Evolutionary conservation across 2,888 invertebrate genomes (phyloP), one percentile per base, ranked within the genome.

Genomic region (Oscheius sp.): DNA sequence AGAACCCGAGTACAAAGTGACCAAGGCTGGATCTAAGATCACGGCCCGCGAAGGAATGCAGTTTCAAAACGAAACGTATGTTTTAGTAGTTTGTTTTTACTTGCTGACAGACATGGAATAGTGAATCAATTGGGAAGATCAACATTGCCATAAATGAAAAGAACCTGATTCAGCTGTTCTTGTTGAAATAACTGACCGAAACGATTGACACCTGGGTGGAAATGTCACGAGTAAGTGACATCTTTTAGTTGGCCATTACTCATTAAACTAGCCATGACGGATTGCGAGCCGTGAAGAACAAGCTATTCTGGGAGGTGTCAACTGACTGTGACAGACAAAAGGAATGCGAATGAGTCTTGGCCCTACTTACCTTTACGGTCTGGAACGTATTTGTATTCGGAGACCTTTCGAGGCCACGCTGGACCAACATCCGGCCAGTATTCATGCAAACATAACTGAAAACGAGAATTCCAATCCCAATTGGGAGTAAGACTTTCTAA

Each of bases 371-470:
- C 55, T 55, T 55, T 55, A 55, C 55, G 34, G 20, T 55, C 37
- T 55, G 20, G 34, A 55, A 34, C 33, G 37, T 55, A 42, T 61
- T 61, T 61, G 61, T 61, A 31, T 39, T 45, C 45, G 61, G 27
- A 29, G 61, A 45, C 61, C 37, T 58, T 58, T 39, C 61, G 61
- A 61, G 61, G 61, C 61, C 61, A 42, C 45, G 61, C 45, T 27
- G 45, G 27, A 45, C 61, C 45, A 42, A 61, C 61, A 61, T 61
- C 61, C 61, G 61, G 61, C 61, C 42, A 20, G 61, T 45, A 42
- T 45, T 61, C 61, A 61, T 45, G 61, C 61, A 61, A 61, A 61
- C 61, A 61, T 23, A 37, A 37, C 61, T 27, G 34, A 25, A 20
- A 23, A 52, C 50, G 50, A 52, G 50, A 61, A 12, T 61, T 15